Percentiles rank a stretch among this genome's conserved stretches.
These are phyloP conservation scores for Trissolcus japonicus DNA, from an alignment of 2,888 invertebrate genomes.

Conservation along the genomic window DNA sequence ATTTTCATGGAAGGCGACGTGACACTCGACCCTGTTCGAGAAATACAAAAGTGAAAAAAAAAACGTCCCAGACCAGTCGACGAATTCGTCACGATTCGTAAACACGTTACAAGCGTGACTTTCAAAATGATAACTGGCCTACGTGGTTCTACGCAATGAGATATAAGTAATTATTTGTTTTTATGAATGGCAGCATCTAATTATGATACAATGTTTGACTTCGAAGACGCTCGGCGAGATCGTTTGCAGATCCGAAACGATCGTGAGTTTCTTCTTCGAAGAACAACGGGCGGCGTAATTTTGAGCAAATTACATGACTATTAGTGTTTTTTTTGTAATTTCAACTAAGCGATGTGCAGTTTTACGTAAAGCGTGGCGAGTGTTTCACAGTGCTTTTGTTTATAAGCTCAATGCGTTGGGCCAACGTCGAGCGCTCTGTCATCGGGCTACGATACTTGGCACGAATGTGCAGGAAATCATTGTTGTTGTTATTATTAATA, in stretches of 20 bases:
- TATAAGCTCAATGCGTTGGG: conserved; percentile 63
- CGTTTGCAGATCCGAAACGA: conserved; percentile 26
- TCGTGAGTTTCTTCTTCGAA: conserved; percentile 7
- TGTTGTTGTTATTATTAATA: conserved; percentile 52
- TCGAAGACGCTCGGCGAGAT: conserved; percentile 8
- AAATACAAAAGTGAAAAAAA: neutral
- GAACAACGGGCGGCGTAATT: conserved; percentile 41
- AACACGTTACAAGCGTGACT: conserved; percentile 1
- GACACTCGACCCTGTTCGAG: neutral
- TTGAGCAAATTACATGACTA: conserved; percentile 54
- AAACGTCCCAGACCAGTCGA: neutral
- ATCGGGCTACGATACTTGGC: conserved; percentile 85
- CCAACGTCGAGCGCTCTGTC: conserved; percentile 78
- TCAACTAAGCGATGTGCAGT: conserved; percentile 21
- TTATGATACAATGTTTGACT: conserved; percentile 24
- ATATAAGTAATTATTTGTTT: conserved; percentile 15
- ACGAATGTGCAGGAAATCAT: conserved; percentile 83
- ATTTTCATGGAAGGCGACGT: conserved; percentile 2
- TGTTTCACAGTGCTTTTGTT: conserved; percentile 21
- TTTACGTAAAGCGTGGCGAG: conserved; percentile 42
- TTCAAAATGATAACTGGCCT: neutral
- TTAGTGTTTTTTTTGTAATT: conserved; percentile 18
- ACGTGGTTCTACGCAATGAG: neutral
- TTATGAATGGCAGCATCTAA: conserved; percentile 32
- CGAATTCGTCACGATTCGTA: neutral